These are phyloP conservation scores for Ormyrus rosae DNA, from an alignment of 2,888 invertebrate genomes.

Conservation along the genomic window DNA sequence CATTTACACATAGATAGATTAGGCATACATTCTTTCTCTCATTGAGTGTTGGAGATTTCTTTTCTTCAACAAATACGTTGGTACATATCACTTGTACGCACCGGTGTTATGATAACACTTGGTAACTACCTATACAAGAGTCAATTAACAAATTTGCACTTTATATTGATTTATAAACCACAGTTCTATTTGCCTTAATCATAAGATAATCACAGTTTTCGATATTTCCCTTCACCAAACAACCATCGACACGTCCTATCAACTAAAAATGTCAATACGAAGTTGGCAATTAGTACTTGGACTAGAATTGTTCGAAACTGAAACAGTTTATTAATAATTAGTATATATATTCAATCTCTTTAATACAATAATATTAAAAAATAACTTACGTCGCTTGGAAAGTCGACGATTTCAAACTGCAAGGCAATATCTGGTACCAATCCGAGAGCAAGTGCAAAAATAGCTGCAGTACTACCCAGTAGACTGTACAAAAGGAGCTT, in stretches of 20 bases:
- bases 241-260: slow-evolving; percentile 91
- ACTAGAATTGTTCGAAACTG: slow-evolving; percentile 94
- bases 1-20: slow-evolving; percentile 25
- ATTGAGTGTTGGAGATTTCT: slow-evolving; percentile 27
- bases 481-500: slow-evolving; percentile 94
- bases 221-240: slow-evolving; percentile 86
- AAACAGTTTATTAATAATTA: slow-evolving; percentile 62
- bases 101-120: slow-evolving; percentile 50
- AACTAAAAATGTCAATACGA: slow-evolving; percentile 88
- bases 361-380: neutral
- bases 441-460: slow-evolving; percentile 91
- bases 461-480: slow-evolving; percentile 86
- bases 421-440: slow-evolving; percentile 89
- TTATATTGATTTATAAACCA: slow-evolving; percentile 47
- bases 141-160: slow-evolving; percentile 58
- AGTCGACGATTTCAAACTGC: slow-evolving; percentile 96
- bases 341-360: slow-evolving; percentile 1
- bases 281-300: slow-evolving; percentile 89
- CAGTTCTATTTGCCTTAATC: slow-evolving; percentile 48
- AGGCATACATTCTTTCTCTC: slow-evolving; percentile 29
- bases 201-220: slow-evolving; percentile 69
- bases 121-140: slow-evolving; percentile 57
- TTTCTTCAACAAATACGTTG: slow-evolving; percentile 46
- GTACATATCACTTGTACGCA: slow-evolving; percentile 48
- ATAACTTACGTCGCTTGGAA: slow-evolving; percentile 89